Base-by-base conservation (phyloP, 2,888 invertebrate species). In the Meiosimyza decipiens region DNA sequence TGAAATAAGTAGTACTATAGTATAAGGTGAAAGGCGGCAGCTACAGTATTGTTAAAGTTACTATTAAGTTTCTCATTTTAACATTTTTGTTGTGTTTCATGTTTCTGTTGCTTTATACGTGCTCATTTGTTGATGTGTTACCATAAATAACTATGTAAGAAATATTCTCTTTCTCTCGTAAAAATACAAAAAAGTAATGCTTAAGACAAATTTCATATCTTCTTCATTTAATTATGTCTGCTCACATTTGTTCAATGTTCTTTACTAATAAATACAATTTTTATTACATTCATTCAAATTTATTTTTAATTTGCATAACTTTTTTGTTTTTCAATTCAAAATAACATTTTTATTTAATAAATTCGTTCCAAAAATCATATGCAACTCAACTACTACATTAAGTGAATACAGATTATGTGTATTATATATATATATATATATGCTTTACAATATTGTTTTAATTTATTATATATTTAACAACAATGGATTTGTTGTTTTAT, bases 191-290 rank as follows among this genome's bases (percentile, higher is more conserved):
- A 13, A 22, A 15, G 50, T 18, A 18, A 40, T 60, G 64, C 64
- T 66, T 55, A 28, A 54, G 50, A 50, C 73, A 78, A 75, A 78
- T 78, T 78, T 78, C 78, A 75, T 78, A 78, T 73, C 73, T 74
- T 68, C 62, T 62, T 71, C 52, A 63, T 55, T 64, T 71, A 50
- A 59, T 65, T 71, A 66, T 71, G 55, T 40, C 65, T 64, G 63
- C 65, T 50, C 7, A n/a, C n/a, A n/a, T n/a, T n/a, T n/a, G n/a
- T n/a, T n/a, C n/a, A n/a, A n/a, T n/a, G n/a, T n/a, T n/a, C n/a
- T n/a, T n/a, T 64, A 65, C 68, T 75, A 72, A 76, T 75, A 74
- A 76, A 73, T 73, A 73, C 71, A 66, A 57, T 71, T 50, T 40
- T 70, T 40, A 52, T 70, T 65, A 18, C 59, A 52, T 71, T 71